Conservation (phyloP, 2,888 invertebrate genomes). For the Lamellibrachia columna region DNA sequence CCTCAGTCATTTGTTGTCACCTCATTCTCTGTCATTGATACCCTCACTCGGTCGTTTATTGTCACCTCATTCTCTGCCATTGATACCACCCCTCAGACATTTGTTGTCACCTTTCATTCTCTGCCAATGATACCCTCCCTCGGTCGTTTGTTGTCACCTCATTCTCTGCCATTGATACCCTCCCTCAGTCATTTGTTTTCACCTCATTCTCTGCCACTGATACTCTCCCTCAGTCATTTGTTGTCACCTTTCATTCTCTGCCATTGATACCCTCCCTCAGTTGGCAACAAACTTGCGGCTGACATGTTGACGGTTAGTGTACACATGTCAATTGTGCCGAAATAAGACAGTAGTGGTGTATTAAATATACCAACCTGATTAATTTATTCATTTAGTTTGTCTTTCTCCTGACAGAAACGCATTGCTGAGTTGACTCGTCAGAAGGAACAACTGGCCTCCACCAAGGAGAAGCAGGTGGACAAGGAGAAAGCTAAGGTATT, state of each 20-base stretch:
- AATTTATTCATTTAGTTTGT: not conserved
- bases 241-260: too few relatives aligned
- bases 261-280: too few relatives aligned
- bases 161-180: too few relatives aligned
- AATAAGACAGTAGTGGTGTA: not conserved
- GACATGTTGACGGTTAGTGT: not conserved
- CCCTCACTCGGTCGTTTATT: too few relatives aligned
- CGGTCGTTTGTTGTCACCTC: too few relatives aligned
- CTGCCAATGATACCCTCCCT: not conserved
- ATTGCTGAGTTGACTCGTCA: constrained; percentile 18
- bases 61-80: not conserved
- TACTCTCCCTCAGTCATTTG: too few relatives aligned
- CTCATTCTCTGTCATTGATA: too few relatives aligned
- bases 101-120: not conserved
- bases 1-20: too few relatives aligned
- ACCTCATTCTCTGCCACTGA: too few relatives aligned
- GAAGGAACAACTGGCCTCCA: constrained; percentile 21
- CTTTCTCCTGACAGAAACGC: not conserved
- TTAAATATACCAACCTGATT: not conserved
- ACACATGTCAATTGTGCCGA: not conserved
- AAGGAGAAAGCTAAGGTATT: constrained; percentile 28
- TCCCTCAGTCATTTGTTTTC: too few relatives aligned
- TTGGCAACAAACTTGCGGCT: too few relatives aligned
- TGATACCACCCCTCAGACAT: not conserved
- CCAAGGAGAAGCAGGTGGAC: constrained; percentile 28